Evolutionary conservation across 2,113 vertebrate species (phyloP).

Genomic region (Hippolais icterina): DNA sequence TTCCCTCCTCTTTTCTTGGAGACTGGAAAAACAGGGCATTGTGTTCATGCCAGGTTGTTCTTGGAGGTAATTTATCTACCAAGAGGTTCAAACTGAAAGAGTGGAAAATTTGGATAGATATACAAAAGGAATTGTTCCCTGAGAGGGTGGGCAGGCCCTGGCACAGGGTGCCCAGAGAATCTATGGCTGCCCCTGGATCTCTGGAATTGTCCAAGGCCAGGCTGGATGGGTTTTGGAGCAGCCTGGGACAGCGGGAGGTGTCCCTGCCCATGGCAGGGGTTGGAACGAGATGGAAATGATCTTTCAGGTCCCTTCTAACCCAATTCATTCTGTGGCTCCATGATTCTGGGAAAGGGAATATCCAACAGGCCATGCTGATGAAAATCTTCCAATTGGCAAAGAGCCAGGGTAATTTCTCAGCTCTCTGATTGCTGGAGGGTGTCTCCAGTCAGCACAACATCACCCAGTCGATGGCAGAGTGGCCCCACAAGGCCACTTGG

Average conservation of each 20-base stretch:
- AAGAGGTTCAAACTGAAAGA: not conserved
- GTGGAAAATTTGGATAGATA: not conserved
- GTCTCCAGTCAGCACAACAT: not conserved
- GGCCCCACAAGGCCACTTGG: not conserved
- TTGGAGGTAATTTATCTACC: not conserved
- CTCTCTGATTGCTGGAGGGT: not conserved
- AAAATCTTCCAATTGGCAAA: not conserved
- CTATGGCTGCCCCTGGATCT: not conserved
- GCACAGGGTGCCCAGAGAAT: not conserved
- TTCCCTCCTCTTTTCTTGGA: not conserved
- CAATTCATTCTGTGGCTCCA: not conserved
- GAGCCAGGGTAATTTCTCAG: not conserved
- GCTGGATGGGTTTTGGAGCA: not conserved
- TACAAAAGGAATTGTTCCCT: not conserved
- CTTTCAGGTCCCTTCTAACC: not conserved
- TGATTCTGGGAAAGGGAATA: not conserved
- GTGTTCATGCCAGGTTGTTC: not conserved
- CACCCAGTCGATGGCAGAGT: not conserved
- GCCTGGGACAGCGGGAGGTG: not conserved
- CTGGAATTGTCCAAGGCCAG: not conserved
- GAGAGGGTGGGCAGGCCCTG: accelerated
- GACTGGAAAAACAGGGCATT: not conserved
- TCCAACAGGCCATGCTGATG: not conserved
- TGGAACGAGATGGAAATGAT: accelerated
- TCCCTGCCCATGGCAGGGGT: not conserved